Evolutionary conservation across 2,797 vertebrate species (phyloP), one percentile per base, ranked within the genome.

Genomic region (Premnoplex brunnescens): DNA sequence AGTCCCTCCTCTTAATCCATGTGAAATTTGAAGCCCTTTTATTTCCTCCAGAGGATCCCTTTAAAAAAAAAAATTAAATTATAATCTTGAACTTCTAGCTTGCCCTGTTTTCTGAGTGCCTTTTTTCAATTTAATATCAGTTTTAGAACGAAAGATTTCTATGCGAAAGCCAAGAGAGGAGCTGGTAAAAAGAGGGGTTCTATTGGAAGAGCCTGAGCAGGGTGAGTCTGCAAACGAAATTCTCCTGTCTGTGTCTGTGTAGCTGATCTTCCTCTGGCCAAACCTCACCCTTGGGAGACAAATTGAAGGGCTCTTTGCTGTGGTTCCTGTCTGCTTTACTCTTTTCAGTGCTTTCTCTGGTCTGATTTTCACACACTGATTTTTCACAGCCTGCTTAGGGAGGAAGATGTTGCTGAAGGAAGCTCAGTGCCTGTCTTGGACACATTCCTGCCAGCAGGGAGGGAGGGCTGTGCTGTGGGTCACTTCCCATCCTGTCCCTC

Each of bases 81-180:
- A 10, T 84, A 69, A 39, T 66, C 74, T 81, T 71, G 44, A 92
- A 68, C 55, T 51, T 91, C 63, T 41, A 63, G 76, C 64, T 81
- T 93, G 21, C 63, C 72, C 87, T 88, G 76, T 96, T 95, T 97
- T 96, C 97, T 98, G 93, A 98, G 80, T 96, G 67, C 71, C 94
- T 91, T 90, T 91, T 97, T 95, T 90, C 97, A 87, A 98, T 96
- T 95, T 97, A 95, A 96, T 90, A 44, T 96, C 98, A 99, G 99
- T 99, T 97, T 98, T 99, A 98, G 99, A 99, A 98, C 98, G 99
- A 97, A 99, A 99, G 98, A 99, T 99, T 98, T 99, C 99, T 89
- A 99, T 99, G 97, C 98, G 99, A 97, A 99, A 99, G 86, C 99
- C 99, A 7, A 98, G 99, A 96, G 99, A 99, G 97, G 99, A 99